Evolutionary conservation across 2,113 vertebrate genomes (phyloP).

Genomic region (Isichthys henryi): DNA sequence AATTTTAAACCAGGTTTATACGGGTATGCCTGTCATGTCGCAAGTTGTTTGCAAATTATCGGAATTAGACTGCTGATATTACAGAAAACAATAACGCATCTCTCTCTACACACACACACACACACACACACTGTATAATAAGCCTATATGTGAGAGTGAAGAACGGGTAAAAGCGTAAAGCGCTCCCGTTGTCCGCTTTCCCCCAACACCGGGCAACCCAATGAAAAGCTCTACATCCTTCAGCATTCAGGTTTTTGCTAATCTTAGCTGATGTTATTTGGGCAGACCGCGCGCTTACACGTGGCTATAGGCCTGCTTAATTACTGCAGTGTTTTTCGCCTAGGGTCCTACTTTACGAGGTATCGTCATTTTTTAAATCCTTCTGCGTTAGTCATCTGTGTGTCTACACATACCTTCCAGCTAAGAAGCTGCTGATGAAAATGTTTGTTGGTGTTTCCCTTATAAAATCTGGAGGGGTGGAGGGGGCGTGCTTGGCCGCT

Average conservation of each 20-base stretch:
- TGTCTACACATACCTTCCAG: background rate
- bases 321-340: background rate
- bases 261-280: constrained; percentile 8
- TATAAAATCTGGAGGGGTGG: background rate
- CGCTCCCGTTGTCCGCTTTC: background rate
- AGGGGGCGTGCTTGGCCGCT: background rate
- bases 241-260: background rate
- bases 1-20: background rate
- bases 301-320: background rate
- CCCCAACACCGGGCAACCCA: background rate
- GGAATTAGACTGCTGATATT: background rate
- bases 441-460: background rate
- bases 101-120: background rate
- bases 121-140: background rate
- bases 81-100: background rate
- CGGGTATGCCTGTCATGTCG: background rate
- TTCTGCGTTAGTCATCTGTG: background rate
- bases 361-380: background rate
- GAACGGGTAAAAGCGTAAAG: background rate
- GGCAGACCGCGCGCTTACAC: constrained; percentile 12
- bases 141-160: background rate
- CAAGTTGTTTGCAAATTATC: background rate
- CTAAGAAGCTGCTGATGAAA: background rate
- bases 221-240: constrained; percentile 3
- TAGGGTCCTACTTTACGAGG: background rate